Evolutionary conservation across 2,113 vertebrate genomes (phyloP), one percentile per base, ranked within the genome.

Genomic region (Alosa alosa): DNA sequence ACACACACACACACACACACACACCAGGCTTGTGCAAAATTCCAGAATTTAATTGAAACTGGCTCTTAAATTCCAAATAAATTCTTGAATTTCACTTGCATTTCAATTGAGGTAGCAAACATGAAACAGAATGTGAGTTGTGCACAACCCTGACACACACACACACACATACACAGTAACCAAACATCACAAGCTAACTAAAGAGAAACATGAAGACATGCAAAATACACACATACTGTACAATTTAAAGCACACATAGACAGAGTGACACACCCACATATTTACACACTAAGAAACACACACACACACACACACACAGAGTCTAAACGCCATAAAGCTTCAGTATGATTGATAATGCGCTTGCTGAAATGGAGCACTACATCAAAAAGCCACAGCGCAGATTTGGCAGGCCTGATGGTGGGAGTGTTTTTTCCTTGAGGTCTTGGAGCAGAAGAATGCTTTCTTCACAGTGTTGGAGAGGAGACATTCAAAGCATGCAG

Each of bases 371-470:
- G n/a, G n/a, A 68, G 64, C 64, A 68, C 64, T 68, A 68, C 64
- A 68, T 68, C 64, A 68, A 68, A 68, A 68, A 68, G 64, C 64
- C 64, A 68, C 64, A 68, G 64, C 18, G 22, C 22, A 60, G 25
- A 9, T n/a, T 36, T 72, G n/a, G n/a, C 64, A 72, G 64, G 18
- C 22, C n/a, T 36, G 11, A 4, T 55, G 13, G 13, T 55, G 55
- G 55, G 55, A 60, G 55, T 22, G 55, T 22, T 60, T 78, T 36
- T 39, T 78, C 72, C 72, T 78, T 15, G 31, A 78, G 72, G 72
- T 39, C 31, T 78, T 25, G 11, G 36, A 17, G 13, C 72, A 1
- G 72, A 78, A 36, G 72, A 78, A 78, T 78, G 72, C 31, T 78
- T 78, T 78, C 10, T 78, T 36, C 31, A 1, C 13, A 72, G 13